phyloP scores from a whole-genome alignment of 2,113 vertebrate species.

The Odobenus rosmarus region DNA sequence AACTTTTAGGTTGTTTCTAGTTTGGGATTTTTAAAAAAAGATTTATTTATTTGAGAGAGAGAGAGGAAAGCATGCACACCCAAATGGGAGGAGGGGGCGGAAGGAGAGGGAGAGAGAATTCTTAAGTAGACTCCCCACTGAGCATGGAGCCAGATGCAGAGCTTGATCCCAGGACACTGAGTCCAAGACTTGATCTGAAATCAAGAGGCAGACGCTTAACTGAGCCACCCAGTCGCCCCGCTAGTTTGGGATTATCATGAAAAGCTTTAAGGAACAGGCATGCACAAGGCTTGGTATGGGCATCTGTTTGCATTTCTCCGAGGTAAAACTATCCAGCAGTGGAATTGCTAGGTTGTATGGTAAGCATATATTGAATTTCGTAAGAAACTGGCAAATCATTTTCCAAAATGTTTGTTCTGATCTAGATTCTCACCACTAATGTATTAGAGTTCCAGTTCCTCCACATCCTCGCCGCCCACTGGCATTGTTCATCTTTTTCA shows the following conservation, averaged over 20 bases:
- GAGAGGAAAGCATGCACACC: too few species aligned
- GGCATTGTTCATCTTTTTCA: neutral
- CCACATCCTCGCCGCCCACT: neutral
- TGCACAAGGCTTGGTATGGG: neutral
- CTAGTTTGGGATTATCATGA: neutral
- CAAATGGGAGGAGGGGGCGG: neutral
- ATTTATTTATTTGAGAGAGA: neutral
- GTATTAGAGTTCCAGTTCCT: neutral
- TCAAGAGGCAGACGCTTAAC: neutral
- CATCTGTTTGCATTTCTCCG: neutral
- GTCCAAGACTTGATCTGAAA: neutral
- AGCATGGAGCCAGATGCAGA: neutral
- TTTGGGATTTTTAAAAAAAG: neutral
- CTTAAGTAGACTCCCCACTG: neutral
- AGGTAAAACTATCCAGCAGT: neutral
- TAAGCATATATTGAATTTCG: neutral
- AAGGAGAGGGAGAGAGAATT: neutral
- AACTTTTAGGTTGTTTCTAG: neutral
- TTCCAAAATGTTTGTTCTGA: neutral
- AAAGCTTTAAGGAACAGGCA: neutral
- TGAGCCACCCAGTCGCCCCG: neutral
- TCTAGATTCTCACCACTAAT: neutral
- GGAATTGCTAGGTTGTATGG: neutral
- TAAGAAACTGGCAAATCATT: neutral
- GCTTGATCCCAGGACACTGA: neutral